Evolutionary conservation across 2,113 vertebrate species (phyloP).

Genomic region (Pseudopipra pipra): DNA sequence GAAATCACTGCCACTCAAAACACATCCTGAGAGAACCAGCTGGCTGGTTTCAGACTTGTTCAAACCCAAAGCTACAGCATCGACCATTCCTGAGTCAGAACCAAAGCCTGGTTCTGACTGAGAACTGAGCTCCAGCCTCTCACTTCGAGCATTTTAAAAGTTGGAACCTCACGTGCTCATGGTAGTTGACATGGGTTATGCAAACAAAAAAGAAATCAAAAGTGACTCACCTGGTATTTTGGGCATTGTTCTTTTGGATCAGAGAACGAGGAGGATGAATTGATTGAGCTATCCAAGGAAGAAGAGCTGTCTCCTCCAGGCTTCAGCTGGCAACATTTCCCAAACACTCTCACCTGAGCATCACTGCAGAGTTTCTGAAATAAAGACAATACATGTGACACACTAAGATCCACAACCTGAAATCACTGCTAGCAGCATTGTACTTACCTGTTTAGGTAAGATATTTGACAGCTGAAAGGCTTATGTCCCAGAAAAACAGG

Average conservation of each 20-base stretch:
- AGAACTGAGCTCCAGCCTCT: background rate
- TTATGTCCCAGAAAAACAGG: background rate
- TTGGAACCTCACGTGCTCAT: background rate
- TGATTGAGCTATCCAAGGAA: slow-evolving; percentile 92
- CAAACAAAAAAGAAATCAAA: background rate
- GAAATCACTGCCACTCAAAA: background rate
- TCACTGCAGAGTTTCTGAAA: slow-evolving; percentile 86
- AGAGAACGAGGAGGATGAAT: slow-evolving; percentile 77
- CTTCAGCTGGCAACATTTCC: slow-evolving; percentile 91
- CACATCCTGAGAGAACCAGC: background rate
- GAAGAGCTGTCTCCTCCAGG: slow-evolving; percentile 92
- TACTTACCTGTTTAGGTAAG: background rate
- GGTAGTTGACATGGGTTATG: background rate
- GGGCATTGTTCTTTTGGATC: slow-evolving; percentile 88
- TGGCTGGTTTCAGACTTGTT: background rate
- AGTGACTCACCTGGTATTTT: slow-evolving; percentile 85
- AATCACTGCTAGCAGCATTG: background rate
- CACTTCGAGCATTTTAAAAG: background rate
- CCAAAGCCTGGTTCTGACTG: background rate
- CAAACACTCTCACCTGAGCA: slow-evolving; percentile 88
- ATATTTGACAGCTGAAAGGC: background rate
- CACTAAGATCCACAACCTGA: background rate
- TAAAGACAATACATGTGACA: background rate
- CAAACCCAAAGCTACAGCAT: background rate
- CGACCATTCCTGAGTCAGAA: background rate